These are phyloP conservation scores for Nibea coibor DNA, from an alignment of 2,113 vertebrate genomes.

Conservation along the genomic window DNA sequence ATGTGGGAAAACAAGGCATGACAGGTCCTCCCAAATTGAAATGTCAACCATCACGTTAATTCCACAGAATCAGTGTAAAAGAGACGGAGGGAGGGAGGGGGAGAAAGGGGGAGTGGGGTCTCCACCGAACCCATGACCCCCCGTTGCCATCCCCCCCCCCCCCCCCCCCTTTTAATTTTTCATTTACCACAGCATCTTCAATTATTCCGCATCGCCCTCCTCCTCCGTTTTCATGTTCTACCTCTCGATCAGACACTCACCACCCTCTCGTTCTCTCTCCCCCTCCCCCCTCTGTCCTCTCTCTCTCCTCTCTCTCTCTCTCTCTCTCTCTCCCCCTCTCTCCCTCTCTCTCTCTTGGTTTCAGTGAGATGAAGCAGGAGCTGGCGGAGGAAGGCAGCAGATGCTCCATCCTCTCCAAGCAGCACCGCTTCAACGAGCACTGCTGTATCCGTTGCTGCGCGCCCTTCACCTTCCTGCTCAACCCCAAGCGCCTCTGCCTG, in stretches of 20 bases:
- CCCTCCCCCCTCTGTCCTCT: neutral
- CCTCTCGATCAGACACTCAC: slow-evolving; percentile 69
- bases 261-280: slow-evolving; percentile 44
- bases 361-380: slow-evolving; percentile 97
- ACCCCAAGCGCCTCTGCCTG: slow-evolving; percentile 91
- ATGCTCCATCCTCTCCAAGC: slow-evolving; percentile 94
- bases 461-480: slow-evolving; percentile 96
- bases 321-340: slow-evolving; percentile 41
- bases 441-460: slow-evolving; percentile 98
- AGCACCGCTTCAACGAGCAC: slow-evolving; percentile 93
- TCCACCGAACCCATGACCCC: slow-evolving; percentile 42
- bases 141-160: neutral
- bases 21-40: slow-evolving; percentile 66
- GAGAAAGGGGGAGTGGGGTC: neutral
- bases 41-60: slow-evolving; percentile 73
- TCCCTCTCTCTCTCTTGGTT: slow-evolving; percentile 46
- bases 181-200: slow-evolving; percentile 57
- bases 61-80: slow-evolving; percentile 49
- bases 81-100: neutral
- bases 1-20: slow-evolving; percentile 55
- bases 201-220: slow-evolving; percentile 67
- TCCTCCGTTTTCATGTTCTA: slow-evolving; percentile 47
- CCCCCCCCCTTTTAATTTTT: slow-evolving; percentile 45
- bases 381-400: slow-evolving; percentile 94
- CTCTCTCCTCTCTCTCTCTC: slow-evolving; percentile 29